Base-by-base conservation (phyloP, 2,797 vertebrate species). In the Enteromius unitaeniatus region DNA sequence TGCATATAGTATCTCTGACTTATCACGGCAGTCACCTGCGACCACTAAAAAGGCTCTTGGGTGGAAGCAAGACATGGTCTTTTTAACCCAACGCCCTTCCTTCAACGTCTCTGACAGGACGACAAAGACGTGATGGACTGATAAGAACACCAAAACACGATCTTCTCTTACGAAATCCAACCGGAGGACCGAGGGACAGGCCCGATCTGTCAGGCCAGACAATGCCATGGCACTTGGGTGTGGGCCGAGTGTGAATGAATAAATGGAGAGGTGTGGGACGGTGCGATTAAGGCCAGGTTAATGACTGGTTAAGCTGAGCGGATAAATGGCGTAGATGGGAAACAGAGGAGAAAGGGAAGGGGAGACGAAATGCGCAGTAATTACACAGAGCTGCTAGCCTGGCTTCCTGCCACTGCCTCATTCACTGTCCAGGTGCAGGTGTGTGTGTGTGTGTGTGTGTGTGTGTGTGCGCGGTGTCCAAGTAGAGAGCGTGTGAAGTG, bases 301-400 rank as follows among this genome's bases (percentile, higher is more conserved):
- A 97, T 97, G 94, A 96, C 94, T 91, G 92, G 94, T 95, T 96
- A 96, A 95, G 92, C 91, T 91, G 92, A 92, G 90, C 91, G 92
- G 93, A 94, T 93, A 94, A 94, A 93, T 89, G 91, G 64, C 83
- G 87, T 90, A 90, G 84, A 88, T 90, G 91, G 88, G 90, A 88
- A 60, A 70, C 37, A 65, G 88, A 81, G 90, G 91, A 90, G 91
- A 87, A 55, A 82, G 53, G 82, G 89, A 87, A 91, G 86, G 60
- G 75, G 85, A 89, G 86, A 87, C 84, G 28, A 95, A 95, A 92
- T 95, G 94, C 91, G 92, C 87, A 90, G 93, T 97, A 97, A 97
- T 97, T 97, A 96, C 90, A 96, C 84, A 87, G 90, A 90, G 88
- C 91, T 88, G 88, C 91, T 79, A 10, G 68, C 91, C 86, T 90